Evolutionary conservation across 2,888 invertebrate genomes (phyloP).

Genomic region (Deladenus siricidicola): DNA sequence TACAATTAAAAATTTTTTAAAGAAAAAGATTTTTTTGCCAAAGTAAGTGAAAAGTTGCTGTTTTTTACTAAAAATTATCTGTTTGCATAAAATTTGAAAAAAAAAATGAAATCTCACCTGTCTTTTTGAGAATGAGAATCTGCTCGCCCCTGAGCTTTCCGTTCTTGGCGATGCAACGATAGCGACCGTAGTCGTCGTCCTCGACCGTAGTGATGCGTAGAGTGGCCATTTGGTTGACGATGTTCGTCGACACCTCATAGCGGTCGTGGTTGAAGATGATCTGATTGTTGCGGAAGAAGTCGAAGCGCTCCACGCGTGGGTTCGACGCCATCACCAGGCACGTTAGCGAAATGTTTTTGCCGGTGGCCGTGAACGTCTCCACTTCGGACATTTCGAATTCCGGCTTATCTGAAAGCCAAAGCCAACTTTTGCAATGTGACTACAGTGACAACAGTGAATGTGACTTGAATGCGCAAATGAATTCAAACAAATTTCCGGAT

Average conservation of each 20-base stretch:
- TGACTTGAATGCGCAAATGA: too few species aligned
- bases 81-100: too few species aligned
- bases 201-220: slow-evolving; percentile 36
- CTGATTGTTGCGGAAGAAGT: slow-evolving; percentile 35
- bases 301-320: slow-evolving; percentile 36
- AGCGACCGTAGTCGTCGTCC: slow-evolving; percentile 40
- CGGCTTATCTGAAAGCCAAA: slow-evolving; percentile 42
- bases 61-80: too few species aligned
- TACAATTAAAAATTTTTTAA: too few species aligned
- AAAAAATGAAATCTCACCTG: too few species aligned
- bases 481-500: background rate
- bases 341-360: slow-evolving; percentile 27
- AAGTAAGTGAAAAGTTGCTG: too few species aligned
- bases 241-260: slow-evolving; percentile 30
- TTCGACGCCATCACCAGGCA: slow-evolving; percentile 43
- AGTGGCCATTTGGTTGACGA: slow-evolving; percentile 30
- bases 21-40: too few species aligned
- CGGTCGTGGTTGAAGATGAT: slow-evolving; percentile 26
- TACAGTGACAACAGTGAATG: too few species aligned
- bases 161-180: slow-evolving; percentile 47
- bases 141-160: slow-evolving; percentile 39
- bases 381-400: slow-evolving; percentile 33
- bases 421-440: too few species aligned
- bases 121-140: slow-evolving; percentile 37
- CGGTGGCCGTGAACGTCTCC: slow-evolving; percentile 35